Percentiles rank a stretch among this genome's conserved stretches.
phyloP scores from a whole-genome alignment of 2,797 vertebrate species.

The Gobio occitaniae region DNA sequence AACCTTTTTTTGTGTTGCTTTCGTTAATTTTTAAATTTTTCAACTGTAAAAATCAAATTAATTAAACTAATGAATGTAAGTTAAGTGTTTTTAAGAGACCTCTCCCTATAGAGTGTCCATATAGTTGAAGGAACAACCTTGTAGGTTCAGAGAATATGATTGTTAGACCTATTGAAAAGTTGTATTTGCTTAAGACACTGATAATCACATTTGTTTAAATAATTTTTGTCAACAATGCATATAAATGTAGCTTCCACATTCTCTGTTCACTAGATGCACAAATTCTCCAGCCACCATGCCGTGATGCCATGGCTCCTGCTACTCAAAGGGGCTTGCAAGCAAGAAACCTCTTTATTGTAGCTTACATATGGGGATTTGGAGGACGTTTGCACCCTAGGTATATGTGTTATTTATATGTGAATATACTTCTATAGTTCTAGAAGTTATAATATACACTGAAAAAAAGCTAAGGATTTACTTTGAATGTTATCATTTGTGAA shows the following conservation, averaged over 20 bases:
- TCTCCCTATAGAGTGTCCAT: background rate
- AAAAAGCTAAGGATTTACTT: background rate
- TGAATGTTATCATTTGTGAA: too few species aligned
- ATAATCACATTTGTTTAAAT: background rate
- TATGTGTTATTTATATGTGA: slow-evolving; percentile 21
- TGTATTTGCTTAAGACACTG: background rate
- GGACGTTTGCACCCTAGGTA: slow-evolving; percentile 83
- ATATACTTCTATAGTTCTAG: background rate
- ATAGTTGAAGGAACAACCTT: background rate
- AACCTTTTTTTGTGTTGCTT: background rate
- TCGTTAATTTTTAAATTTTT: background rate
- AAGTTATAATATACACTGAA: background rate
- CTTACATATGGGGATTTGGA: slow-evolving; percentile 88
- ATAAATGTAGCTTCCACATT: background rate
- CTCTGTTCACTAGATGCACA: slow-evolving; percentile 11
- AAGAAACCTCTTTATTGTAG: slow-evolving; percentile 81
- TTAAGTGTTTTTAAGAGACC: background rate
- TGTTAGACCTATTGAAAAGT: background rate
- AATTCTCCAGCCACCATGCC: background rate
- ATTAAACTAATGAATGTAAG: background rate
- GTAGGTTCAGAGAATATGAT: background rate
- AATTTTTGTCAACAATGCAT: background rate
- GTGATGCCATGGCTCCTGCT: slow-evolving; percentile 31
- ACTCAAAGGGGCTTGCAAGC: slow-evolving; percentile 63
- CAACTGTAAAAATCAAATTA: background rate